Base-by-base conservation (phyloP, 2,888 invertebrate species). In the Hypomecis punctinalis region DNA sequence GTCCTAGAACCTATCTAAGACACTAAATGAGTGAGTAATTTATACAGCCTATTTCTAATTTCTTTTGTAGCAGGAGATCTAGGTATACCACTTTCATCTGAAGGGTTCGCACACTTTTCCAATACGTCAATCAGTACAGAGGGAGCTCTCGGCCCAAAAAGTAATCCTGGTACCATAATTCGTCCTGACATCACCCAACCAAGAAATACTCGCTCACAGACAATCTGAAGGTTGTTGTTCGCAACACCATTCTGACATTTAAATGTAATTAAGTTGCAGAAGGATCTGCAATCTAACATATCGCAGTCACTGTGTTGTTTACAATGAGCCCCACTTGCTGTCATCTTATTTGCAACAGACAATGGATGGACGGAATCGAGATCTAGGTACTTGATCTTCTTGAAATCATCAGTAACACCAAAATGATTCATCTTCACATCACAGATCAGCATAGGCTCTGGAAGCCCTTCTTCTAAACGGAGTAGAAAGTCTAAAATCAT, bases 391-490 rank as follows among this genome's bases (percentile, higher is more conserved):
- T 95, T 94, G n/a, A 95, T 82, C 71, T 89, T 93, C 67, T 89
- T 91, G 9, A 84, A 85, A 46, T 91, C 91, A 45, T 85, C 82
- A 2, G 93, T 89, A 0, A 95, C 77, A 0, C 96, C 96, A 83
- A 96, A 96, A 78, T 96, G 95, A 66, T 94, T 93, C 66, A 94
- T 86, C 83, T 96, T 95, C 0, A 96, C 90, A 85, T 96, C 95
- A 83, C 96, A 96, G 35, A 96, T 84, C 76, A 95, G 93, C 65
- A 96, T 89, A 0, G 95, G 94, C 72, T 95, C 94, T 1, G 93
- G 91, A 66, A 95, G 93, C 45, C 87, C 91, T 36, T 85, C 89
- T 48, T 96, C 95, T 52, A 96, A 81, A 66, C 94, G 91, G 55
- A 94, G 91, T 5, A 96, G 76, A 35, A 95, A 88, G 73, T 95